Conservation (phyloP, 2,113 vertebrate species). For the Deroptyus accipitrinus region DNA sequence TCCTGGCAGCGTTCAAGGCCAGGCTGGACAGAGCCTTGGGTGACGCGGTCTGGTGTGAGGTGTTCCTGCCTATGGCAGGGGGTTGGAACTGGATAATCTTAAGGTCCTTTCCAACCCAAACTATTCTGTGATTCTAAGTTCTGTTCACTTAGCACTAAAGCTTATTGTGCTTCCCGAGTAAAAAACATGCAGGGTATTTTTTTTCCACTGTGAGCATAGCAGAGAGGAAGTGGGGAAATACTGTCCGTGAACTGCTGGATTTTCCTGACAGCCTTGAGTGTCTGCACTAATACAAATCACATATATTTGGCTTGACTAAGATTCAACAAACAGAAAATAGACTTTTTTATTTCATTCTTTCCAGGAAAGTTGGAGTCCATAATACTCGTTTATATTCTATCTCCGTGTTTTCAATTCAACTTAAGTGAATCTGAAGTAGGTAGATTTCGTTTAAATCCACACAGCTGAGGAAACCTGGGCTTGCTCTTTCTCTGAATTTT, state of each 20-base stretch:
- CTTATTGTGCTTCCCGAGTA: neutral
- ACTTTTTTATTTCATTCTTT: neutral
- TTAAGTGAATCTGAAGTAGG: slow-evolving; percentile 55
- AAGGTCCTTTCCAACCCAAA: neutral
- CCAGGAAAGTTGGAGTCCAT: neutral
- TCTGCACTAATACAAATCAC: neutral
- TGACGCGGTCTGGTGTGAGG: neutral
- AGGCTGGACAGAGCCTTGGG: neutral
- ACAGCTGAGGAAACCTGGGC: slow-evolving; percentile 65
- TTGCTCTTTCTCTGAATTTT: slow-evolving; percentile 78
- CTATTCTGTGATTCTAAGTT: neutral
- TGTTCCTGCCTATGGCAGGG: neutral
- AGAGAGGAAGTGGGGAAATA: neutral
- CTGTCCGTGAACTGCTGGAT: neutral
- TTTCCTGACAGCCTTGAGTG: neutral
- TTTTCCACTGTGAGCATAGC: neutral
- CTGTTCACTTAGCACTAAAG: neutral
- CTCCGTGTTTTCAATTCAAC: slow-evolving; percentile 64
- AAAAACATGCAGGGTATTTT: neutral
- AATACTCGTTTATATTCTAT: slow-evolving; percentile 43
- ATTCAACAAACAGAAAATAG: neutral
- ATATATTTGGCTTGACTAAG: neutral
- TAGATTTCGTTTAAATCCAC: slow-evolving; percentile 69
- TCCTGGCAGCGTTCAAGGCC: neutral
- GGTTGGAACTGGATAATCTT: neutral